Base-by-base conservation (phyloP, 2,113 vertebrate genomes). In the Nicator chloris region DNA sequence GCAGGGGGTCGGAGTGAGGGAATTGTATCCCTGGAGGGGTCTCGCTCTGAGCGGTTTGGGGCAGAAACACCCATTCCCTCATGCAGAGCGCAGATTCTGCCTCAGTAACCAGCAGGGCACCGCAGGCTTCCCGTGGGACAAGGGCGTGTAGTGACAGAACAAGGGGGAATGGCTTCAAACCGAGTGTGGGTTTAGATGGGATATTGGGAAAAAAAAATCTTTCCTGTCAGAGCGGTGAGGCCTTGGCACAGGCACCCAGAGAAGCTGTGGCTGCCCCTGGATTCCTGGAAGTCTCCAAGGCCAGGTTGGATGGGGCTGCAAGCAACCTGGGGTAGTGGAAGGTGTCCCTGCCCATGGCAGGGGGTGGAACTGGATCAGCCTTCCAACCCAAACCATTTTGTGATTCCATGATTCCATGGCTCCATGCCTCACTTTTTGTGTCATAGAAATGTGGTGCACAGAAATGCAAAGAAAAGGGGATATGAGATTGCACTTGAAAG, bases 1-100 rank as follows among this genome's bases (percentile, higher is more conserved):
- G 2, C 3, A 3, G 33, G 6, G 3, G 15, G 7, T 45, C 4
- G 15, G 14, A 14, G 3, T 2, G 19, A 3, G 6, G 28, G 11
- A 17, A 5, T 28, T 27, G 64, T 14, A 0, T 3, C 17, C 4
- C 6, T 1, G 20, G 10, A 10, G 31, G 13, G 44, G 53, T 18
- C 33, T 51, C 26, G 9, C 15, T 27, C 10, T 5, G 59, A 28
- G 61, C 17, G 4, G 13, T 33, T 26, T 23, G 40, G 7, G 20
- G 49, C 28, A n/a, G 10, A 31, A 15, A 42, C 15, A 1, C 6
- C 5, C 26, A 3, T 39, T 39, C 33, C n/a, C 26, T 63, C 54
- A 13, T 2, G 2, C 3, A 13, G 16, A 22, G n/a, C 10, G 10
- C 11, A 7, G 31, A 22, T 83, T 65, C 27, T 40, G 21, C 59